Base-by-base conservation (phyloP, 1,140 invertebrate species). In the Trissolcus basalis region DNA sequence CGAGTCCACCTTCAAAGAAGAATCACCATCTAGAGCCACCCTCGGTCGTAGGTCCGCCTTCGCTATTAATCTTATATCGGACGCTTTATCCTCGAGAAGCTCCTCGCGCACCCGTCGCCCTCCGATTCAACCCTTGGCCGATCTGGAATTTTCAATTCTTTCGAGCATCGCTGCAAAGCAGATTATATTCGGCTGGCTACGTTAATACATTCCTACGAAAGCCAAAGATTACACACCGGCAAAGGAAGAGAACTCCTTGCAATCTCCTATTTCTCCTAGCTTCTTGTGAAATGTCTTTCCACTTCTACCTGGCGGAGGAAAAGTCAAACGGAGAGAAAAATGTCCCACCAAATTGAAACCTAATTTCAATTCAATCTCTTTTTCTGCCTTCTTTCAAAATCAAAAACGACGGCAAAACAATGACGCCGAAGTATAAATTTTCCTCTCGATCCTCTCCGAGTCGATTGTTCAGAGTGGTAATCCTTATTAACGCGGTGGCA, bases 21-120 rank as follows among this genome's bases (percentile, higher is more conserved):
- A 87, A 88, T 87, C 85, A 85, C 85, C 85, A 86, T 85, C 80
- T 79, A 70, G 76, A 77, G 77, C 80, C 77, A 80, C 83, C 81
- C 84, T 83, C 71, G 79, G 19, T 79, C 73, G 64, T 69, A 77
- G 76, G 78, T 79, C 69, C 69, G 75, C 82, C 77, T 86, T 78
- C 77, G 82, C 86, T 87, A 88, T 89, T 89, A 89, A 89, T 89
- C 87, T 89, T 88, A 87, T 87, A 89, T 89, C 86, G 87, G 83
- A 82, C 85, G 85, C 80, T 88, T 88, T 88, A 88, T 87, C 84
- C 86, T 64, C 75, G 70, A 60, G 44, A 55, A 50, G 15, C 64
- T 78, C 64, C 67, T 45, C 43, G 14, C 50, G 54, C 59, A 56
- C 51, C 65, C 39, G 13, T 51, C 55, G 49, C 58, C 68, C 68